phyloP scores from a whole-genome alignment of 1,140 invertebrate species.

The Phymastichus coffea region DNA sequence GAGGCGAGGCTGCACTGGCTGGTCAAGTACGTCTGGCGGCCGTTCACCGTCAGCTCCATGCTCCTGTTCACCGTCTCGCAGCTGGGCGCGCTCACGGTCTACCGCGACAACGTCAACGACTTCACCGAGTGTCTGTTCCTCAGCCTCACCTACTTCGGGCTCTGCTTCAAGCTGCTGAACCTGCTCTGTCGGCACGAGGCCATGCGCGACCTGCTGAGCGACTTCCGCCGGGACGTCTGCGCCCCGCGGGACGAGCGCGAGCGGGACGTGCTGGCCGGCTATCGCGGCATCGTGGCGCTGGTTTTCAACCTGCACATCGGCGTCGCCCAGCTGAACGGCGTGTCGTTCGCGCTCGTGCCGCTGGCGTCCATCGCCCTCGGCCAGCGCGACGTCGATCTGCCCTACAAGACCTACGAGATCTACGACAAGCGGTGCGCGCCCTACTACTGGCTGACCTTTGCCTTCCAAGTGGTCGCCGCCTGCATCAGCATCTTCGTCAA shows the following conservation, averaged over 20 bases:
- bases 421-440: background rate
- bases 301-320: conserved; percentile 1
- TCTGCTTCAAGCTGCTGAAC: background rate
- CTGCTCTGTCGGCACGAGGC: background rate
- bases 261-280: background rate
- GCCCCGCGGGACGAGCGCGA: background rate
- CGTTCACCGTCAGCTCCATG: background rate
- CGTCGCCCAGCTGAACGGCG: background rate
- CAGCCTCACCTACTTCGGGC: background rate
- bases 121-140: background rate
- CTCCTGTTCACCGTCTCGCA: background rate
- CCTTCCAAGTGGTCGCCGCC: conserved; percentile 3
- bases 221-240: background rate
- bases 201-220: background rate
- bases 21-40: background rate
- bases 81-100: background rate
- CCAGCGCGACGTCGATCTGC: background rate
- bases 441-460: background rate
- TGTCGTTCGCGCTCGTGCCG: background rate
- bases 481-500: conserved; percentile 34
- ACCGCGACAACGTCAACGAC: background rate
- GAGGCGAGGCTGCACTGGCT: background rate
- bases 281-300: too few species aligned
- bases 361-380: background rate
- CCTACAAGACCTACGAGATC: conserved; percentile 9